phyloP scores from a whole-genome alignment of 2,888 invertebrate genomes.

The Andrena bucephala region DNA sequence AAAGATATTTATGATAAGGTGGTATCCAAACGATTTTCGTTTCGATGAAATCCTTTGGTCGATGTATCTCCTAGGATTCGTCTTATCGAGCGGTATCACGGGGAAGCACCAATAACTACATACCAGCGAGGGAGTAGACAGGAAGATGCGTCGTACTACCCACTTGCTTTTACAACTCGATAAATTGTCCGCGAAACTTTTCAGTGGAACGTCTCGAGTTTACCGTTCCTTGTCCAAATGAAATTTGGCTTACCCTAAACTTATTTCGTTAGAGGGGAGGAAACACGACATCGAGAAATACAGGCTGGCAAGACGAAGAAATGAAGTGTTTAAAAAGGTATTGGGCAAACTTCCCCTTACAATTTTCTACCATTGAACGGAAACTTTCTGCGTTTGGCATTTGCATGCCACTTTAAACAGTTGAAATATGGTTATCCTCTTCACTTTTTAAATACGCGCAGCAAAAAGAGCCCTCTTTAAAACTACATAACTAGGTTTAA shows the following conservation, averaged over 20 bases:
- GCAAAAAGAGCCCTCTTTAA: no score
- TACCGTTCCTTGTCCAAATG: slow-evolving; percentile 80
- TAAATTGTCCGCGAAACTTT: slow-evolving; percentile 75
- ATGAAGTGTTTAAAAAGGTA: slow-evolving; percentile 1
- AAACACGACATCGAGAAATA: background rate
- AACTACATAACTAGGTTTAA: no score
- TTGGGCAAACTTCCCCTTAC: no score
- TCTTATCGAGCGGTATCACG: slow-evolving; percentile 42
- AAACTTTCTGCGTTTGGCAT: no score
- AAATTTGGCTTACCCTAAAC: slow-evolving; percentile 75
- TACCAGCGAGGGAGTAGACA: background rate
- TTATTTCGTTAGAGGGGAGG: slow-evolving; percentile 66
- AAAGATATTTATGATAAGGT: slow-evolving; percentile 51
- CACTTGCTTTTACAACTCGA: slow-evolving; percentile 77
- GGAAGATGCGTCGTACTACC: slow-evolving; percentile 63
- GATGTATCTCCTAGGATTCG: slow-evolving; percentile 39
- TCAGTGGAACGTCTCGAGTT: slow-evolving; percentile 75
- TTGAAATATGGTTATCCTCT: no score
- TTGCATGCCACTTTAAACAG: no score
- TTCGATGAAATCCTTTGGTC: slow-evolving; percentile 48
- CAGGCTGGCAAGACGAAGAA: slow-evolving; percentile 8
- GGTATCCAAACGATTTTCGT: slow-evolving; percentile 30
- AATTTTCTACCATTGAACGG: no score
- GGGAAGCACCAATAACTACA: slow-evolving; percentile 52
- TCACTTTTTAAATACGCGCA: no score